Conservation (phyloP, 2,888 invertebrate species). For the Cantharis rufa region DNA sequence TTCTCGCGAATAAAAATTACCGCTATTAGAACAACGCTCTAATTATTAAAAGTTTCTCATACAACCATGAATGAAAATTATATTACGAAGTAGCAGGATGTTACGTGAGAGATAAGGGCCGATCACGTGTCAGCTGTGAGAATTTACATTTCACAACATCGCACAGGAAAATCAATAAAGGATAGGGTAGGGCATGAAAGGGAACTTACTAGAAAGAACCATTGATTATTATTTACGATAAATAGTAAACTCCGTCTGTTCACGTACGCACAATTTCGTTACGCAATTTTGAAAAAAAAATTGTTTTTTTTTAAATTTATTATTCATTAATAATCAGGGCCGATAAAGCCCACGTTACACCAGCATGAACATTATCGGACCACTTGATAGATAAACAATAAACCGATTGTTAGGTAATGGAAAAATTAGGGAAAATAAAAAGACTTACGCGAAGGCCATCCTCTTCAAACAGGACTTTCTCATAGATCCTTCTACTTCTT, state of each 20-base stretch:
- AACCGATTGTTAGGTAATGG: background rate
- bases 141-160: constrained; percentile 26
- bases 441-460: background rate
- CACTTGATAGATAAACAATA: background rate
- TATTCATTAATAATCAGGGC: too few species aligned
- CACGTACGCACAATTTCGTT: background rate
- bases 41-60: background rate
- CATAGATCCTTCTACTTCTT: background rate
- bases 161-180: constrained; percentile 25
- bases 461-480: background rate
- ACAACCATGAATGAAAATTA: constrained; percentile 25
- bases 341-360: background rate
- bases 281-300: background rate
- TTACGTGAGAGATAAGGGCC: constrained; percentile 22
- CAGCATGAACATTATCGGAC: too few species aligned
- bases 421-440: background rate
- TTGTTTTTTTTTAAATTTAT: background rate
- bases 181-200: constrained; percentile 1
- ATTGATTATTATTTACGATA: constrained; percentile 3
- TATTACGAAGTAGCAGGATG: constrained; percentile 1
- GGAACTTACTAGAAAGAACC: background rate
- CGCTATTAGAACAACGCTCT: background rate
- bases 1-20: background rate
- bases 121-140: constrained; percentile 23
- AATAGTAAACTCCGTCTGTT: background rate